phyloP scores from a whole-genome alignment of 2,888 invertebrate genomes.

The Dryobota labecula region DNA sequence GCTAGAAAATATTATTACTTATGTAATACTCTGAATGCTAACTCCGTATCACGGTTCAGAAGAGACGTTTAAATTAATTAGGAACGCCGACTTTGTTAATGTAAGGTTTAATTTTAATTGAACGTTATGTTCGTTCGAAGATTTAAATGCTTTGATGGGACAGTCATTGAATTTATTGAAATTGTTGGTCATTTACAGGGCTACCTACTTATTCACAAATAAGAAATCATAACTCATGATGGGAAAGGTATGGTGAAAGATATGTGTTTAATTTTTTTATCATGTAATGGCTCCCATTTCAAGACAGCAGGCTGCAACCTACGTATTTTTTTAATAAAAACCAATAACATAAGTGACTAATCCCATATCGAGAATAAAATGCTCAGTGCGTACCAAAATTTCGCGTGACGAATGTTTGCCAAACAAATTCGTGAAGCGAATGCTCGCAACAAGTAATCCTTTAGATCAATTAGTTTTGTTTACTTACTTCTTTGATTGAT shows the following conservation, averaged over 20 bases:
- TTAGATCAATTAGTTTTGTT: neutral
- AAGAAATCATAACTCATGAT: too few relatives aligned
- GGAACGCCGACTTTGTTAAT: slow-evolving; percentile 28
- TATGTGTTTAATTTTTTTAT: neutral
- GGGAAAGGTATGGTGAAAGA: too few relatives aligned
- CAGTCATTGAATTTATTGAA: neutral
- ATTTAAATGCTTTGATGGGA: neutral
- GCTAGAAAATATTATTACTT: slow-evolving; percentile 53
- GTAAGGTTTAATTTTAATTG: slow-evolving; percentile 37
- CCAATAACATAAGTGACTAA: neutral
- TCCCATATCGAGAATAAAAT: neutral
- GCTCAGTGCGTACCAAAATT: neutral
- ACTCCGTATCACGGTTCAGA: slow-evolving; percentile 23
- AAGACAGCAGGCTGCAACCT: neutral
- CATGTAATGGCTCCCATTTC: neutral
- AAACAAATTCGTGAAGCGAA: neutral
- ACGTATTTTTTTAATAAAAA: too few relatives aligned
- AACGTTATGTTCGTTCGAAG: slow-evolving; percentile 23
- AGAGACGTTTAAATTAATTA: slow-evolving; percentile 50
- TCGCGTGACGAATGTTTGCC: neutral
- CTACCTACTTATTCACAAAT: neutral
- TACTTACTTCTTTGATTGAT: neutral
- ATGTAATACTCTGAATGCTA: slow-evolving; percentile 37
- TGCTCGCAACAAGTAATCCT: neutral
- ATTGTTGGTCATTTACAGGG: neutral